These are phyloP conservation scores for Cossypha caffra DNA, from an alignment of 2,797 vertebrate species.

Conservation along the genomic window DNA sequence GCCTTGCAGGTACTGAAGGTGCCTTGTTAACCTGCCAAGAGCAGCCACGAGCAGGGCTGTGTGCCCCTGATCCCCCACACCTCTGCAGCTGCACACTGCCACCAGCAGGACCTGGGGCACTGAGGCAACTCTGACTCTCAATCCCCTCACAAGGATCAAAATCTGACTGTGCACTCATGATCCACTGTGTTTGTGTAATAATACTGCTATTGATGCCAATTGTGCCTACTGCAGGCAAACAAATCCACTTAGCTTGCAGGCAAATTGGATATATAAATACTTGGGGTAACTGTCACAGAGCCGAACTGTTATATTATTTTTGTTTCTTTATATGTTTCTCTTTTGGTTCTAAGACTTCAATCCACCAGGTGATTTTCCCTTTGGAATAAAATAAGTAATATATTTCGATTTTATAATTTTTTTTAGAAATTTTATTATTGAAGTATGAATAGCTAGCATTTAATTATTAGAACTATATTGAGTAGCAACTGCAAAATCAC, in stretches of 20 bases:
- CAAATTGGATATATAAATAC: background rate
- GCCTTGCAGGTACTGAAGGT: background rate
- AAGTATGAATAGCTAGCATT: background rate
- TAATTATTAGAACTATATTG: background rate
- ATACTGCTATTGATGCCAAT: background rate
- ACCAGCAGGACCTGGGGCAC: background rate
- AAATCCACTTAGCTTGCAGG: background rate
- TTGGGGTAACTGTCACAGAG: background rate
- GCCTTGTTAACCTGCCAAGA: background rate
- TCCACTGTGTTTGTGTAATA: background rate
- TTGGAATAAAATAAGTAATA: background rate
- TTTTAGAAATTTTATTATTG: background rate
- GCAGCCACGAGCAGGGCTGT: background rate
- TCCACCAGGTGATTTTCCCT: background rate
- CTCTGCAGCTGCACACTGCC: background rate
- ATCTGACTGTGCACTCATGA: background rate
- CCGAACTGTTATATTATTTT: background rate
- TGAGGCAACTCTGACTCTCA: background rate
- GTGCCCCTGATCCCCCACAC: background rate
- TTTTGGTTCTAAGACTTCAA: background rate
- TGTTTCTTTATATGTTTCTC: background rate
- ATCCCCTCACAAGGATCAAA: background rate
- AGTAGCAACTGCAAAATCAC: background rate
- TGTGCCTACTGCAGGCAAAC: background rate
- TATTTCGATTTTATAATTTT: rapidly evolving